Evolutionary conservation across 1,140 invertebrate genomes (phyloP).

Genomic region (Ooceraea biroi): DNA sequence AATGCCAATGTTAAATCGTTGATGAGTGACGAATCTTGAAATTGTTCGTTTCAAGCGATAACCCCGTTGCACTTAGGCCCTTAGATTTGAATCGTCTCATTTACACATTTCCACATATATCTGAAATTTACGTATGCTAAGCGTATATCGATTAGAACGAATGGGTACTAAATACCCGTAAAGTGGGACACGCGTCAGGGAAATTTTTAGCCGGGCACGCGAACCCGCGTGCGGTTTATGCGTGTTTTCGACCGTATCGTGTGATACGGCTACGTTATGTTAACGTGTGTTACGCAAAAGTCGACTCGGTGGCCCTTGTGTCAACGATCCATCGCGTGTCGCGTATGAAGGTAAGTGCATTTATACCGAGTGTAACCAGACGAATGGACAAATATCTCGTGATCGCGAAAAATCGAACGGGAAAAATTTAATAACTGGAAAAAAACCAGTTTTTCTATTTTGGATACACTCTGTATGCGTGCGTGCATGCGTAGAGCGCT

Average conservation of each 20-base stretch:
- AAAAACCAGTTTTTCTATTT: neutral
- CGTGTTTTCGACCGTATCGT: constrained; percentile 44
- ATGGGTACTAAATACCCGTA: constrained; percentile 46
- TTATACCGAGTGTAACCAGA: constrained; percentile 10
- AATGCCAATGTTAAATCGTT: constrained; percentile 5
- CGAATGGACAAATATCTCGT: neutral
- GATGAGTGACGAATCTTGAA: neutral
- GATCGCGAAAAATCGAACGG: neutral
- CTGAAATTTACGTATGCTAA: constrained; percentile 35
- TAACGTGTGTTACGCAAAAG: constrained; percentile 57
- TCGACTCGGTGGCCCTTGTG: constrained; percentile 17
- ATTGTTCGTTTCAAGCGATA: constrained; percentile 7
- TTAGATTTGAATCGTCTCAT: constrained; percentile 33
- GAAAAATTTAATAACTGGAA: neutral
- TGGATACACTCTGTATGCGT: neutral
- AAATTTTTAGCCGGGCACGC: constrained; percentile 50
- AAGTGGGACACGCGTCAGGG: constrained; percentile 50
- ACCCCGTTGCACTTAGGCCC: neutral
- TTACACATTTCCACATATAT: constrained; percentile 24
- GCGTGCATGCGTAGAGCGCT: too few relatives aligned
- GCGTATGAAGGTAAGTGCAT: constrained; percentile 1
- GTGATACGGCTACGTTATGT: constrained; percentile 36
- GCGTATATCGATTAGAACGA: constrained; percentile 39
- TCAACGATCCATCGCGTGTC: constrained; percentile 59
- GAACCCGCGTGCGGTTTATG: constrained; percentile 43